Conservation (phyloP, 37 sponge, comb jelly and placozoan species). For the Hormiphora californensis region DNA sequence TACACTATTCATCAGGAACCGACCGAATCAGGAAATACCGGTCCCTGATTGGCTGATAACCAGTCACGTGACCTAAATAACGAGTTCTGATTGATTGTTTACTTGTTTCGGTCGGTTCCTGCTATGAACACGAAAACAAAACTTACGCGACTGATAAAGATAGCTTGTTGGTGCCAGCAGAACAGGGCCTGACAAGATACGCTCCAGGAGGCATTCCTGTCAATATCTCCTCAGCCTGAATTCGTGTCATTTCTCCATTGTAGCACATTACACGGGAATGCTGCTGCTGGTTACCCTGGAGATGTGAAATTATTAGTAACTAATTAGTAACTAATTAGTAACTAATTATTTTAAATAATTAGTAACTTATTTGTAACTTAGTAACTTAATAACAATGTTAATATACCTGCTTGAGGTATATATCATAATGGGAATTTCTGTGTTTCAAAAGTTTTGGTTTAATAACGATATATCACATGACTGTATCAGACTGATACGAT, state of each 20-base stretch:
- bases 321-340: not conserved
- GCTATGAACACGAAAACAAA: not conserved
- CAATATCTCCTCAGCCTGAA: slow-evolving; percentile 10
- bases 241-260: not conserved
- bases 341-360: not conserved
- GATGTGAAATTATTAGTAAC: too few relatives aligned
- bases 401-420: not conserved
- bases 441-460: too few relatives aligned
- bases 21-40: too few relatives aligned
- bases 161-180: not conserved
- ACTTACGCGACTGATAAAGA: slow-evolving; percentile 46
- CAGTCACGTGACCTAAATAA: too few relatives aligned
- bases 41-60: too few relatives aligned
- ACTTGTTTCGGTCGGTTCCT: too few relatives aligned
- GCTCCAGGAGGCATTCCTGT: slow-evolving; percentile 9
- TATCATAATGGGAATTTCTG: not conserved
- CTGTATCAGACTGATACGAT: too few relatives aligned
- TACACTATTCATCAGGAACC: too few relatives aligned
- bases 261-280: slow-evolving; percentile 36
- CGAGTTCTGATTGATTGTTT: too few relatives aligned
- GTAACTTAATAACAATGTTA: too few relatives aligned
- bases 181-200: slow-evolving; percentile 23
- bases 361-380: not conserved
- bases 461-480: too few relatives aligned
- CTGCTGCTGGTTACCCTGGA: too few relatives aligned